Conservation (phyloP, 2,113 vertebrate genomes). For the Girardinichthys multiradiatus region DNA sequence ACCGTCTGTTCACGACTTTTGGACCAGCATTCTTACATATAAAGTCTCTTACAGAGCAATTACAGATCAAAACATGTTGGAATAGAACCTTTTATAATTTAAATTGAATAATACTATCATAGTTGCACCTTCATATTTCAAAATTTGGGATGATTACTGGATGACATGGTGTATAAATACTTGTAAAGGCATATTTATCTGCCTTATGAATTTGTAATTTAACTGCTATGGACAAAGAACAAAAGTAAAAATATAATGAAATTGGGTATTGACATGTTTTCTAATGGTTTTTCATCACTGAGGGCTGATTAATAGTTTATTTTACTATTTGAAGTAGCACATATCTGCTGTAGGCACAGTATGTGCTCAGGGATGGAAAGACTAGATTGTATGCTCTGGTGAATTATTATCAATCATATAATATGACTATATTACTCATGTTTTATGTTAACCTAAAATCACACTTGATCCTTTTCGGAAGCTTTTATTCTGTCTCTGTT, state of each 20-base stretch:
- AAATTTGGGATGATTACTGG: background rate
- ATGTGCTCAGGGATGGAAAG: background rate
- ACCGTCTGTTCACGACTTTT: no score
- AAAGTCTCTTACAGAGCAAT: background rate
- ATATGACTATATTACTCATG: no score
- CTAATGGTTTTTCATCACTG: background rate
- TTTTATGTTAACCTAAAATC: no score
- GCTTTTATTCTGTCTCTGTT: no score
- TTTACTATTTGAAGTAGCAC: background rate
- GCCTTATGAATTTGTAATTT: background rate
- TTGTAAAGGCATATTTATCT: background rate
- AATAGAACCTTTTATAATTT: no score
- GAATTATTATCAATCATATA: no score
- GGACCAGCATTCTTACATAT: background rate
- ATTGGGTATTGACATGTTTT: background rate
- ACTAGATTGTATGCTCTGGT: background rate
- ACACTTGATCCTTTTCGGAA: no score
- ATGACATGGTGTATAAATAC: background rate
- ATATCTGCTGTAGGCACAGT: background rate
- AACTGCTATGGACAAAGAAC: background rate
- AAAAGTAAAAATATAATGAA: background rate
- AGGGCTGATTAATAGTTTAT: background rate
- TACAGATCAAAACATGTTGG: background rate
- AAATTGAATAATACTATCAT: background rate
- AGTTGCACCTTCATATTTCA: background rate